Base-by-base conservation (phyloP, 2,113 vertebrate genomes). In the Cephalopholis sonnerati region DNA sequence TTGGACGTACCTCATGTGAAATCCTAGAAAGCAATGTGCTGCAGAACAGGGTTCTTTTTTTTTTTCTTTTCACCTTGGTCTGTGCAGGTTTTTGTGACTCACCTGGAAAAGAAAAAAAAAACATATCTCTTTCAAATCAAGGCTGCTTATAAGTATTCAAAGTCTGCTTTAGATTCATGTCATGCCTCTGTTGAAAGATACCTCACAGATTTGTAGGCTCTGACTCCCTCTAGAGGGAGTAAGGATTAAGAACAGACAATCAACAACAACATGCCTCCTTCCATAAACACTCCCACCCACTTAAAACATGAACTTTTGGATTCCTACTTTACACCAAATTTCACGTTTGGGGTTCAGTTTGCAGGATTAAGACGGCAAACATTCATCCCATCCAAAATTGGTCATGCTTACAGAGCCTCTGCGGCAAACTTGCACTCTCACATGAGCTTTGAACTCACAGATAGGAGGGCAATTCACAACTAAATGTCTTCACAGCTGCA, bases 171-270 rank as follows among this genome's bases (percentile, higher is more conserved):
- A 67, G 8, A 84, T 84, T 87, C 62, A 25, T 0, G 62, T 76
- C 79, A 67, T 46, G 46, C n/a, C 51, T 61, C 39, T 1, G 11
- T 20, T 51, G 25, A 63, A 79, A 69, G 25, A 16, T 46, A 32
- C 71, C 53, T 77, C 8, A 83, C 54, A 20, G 55, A 90, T 75
- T 79, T 77, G 81, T 76, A 81, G 72, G 53, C 78, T 92, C 72
- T 93, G 36, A 75, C 91, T 83, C 93, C 92, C 92, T 61, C 93
- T 93, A 93, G 90, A 89, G 94, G 91, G 16, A 62, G 32, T 13
- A 3, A 53, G 7, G 17, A 22, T 65, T 22, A 81, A 86, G 59
- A 81, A 17, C 83, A 46, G 9, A 22, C 0, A 7, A 62, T 51
- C 63, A 78, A 48, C 39, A 63, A 36, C 46, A 67, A 72, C 17